Percentiles rank a stretch among this genome's conserved stretches.
Conservation (phyloP, 2,113 vertebrate species). For the Notothenia rossii region DNA sequence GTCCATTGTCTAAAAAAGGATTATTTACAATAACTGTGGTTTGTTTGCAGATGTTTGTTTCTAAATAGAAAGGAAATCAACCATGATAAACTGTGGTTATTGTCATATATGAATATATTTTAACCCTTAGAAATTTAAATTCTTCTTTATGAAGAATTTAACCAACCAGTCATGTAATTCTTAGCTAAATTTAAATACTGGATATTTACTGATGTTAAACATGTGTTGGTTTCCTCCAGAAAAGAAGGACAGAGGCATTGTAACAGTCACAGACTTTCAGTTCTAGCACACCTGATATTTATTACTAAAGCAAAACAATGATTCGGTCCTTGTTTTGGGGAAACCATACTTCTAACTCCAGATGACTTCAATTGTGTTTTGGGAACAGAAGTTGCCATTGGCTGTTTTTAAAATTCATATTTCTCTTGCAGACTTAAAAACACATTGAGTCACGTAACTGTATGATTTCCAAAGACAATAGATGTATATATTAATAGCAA, state of each 20-base stretch:
- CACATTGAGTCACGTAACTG: neutral
- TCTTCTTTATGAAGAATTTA: neutral
- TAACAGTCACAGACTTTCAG: neutral
- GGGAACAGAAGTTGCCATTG: neutral
- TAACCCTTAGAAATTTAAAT: neutral
- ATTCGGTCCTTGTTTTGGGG: neutral
- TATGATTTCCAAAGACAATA: slow-evolving; percentile 21
- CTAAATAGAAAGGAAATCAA: slow-evolving; percentile 2
- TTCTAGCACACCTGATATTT: neutral
- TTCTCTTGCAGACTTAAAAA: neutral
- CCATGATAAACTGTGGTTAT: neutral
- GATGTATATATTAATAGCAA: slow-evolving; percentile 1
- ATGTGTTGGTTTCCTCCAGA: neutral
- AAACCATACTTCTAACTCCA: neutral
- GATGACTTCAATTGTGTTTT: neutral
- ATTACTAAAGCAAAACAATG: neutral
- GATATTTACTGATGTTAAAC: slow-evolving; percentile 5
- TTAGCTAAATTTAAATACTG: neutral
- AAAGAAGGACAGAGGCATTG: neutral
- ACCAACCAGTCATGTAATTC: slow-evolving; percentile 1
- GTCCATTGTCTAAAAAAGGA: neutral
- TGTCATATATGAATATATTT: neutral
- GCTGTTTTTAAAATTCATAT: neutral
- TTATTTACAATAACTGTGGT: slow-evolving; percentile 33
- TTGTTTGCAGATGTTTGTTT: slow-evolving; percentile 44